phyloP scores from a whole-genome alignment of 2,113 vertebrate species.

The Melanerpes formicivorus region DNA sequence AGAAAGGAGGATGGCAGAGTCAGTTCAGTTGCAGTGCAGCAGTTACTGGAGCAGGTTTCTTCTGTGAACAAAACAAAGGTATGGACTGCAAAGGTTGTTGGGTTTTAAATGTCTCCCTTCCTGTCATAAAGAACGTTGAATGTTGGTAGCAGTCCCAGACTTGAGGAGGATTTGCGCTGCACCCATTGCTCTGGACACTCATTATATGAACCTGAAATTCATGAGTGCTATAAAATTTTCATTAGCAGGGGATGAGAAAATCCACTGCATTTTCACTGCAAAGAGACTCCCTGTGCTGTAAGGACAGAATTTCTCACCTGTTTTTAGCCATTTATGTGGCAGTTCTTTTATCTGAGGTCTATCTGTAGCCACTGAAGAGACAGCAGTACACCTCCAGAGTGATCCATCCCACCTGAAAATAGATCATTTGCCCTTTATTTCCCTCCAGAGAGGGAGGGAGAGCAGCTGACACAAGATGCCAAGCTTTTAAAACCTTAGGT shows the following conservation, averaged over 20 bases:
- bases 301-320: not conserved
- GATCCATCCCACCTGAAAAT: not conserved
- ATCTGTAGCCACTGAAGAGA: not conserved
- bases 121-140: not conserved
- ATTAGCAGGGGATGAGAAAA: not conserved
- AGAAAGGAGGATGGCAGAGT: slow-evolving; percentile 74
- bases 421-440: not conserved
- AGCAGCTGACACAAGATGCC: not conserved
- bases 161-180: not conserved
- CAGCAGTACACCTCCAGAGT: not conserved
- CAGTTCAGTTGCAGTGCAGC: slow-evolving; percentile 78
- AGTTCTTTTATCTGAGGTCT: not conserved
- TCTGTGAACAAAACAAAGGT: slow-evolving; percentile 89
- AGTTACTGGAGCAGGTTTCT: slow-evolving; percentile 87
- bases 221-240: not conserved
- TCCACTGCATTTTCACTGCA: not conserved
- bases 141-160: not conserved
- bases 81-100: not conserved
- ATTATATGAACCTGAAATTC: not conserved
- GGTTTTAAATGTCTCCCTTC: not conserved
- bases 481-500: not conserved
- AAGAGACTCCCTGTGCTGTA: not conserved
- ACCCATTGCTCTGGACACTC: not conserved
- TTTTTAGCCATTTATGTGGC: not conserved
- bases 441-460: not conserved